These are phyloP conservation scores for Sinosuthora webbiana DNA, from an alignment of 2,113 vertebrate species.

Conservation along the genomic window DNA sequence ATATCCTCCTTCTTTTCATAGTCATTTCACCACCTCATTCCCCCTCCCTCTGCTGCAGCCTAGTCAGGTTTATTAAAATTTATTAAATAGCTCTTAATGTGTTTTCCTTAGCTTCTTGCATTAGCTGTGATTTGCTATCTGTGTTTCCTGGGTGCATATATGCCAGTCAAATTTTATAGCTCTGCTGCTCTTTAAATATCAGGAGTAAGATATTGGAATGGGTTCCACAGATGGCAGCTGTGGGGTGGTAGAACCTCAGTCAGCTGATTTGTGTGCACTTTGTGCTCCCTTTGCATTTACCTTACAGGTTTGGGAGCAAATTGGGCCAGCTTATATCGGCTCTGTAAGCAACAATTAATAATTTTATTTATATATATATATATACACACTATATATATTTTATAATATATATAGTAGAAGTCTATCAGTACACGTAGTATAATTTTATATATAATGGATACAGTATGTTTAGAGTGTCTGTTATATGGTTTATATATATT, in stretches of 20 bases:
- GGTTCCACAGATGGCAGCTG: neutral
- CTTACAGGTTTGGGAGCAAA: neutral
- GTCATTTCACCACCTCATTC: neutral
- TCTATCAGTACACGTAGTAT: neutral
- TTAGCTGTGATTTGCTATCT: neutral
- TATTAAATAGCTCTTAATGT: neutral
- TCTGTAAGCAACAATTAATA: neutral
- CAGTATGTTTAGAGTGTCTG: neutral
- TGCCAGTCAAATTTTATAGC: neutral
- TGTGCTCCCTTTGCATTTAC: neutral
- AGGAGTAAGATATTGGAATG: neutral
- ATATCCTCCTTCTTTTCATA: neutral
- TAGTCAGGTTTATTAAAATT: neutral
- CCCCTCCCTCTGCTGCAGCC: neutral
- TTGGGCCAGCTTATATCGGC: neutral
- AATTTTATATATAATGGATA: neutral
- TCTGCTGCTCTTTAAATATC: neutral
- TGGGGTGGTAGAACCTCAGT: neutral
- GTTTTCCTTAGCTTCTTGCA: neutral
- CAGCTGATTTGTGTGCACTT: neutral
- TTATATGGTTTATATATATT: neutral
- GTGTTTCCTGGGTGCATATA: neutral
- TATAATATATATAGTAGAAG: neutral
- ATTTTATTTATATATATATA: too few relatives aligned
- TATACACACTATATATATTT: too few relatives aligned